Base-by-base conservation (phyloP, 1,140 invertebrate genomes). In the Drosophila punjabiensis region DNA sequence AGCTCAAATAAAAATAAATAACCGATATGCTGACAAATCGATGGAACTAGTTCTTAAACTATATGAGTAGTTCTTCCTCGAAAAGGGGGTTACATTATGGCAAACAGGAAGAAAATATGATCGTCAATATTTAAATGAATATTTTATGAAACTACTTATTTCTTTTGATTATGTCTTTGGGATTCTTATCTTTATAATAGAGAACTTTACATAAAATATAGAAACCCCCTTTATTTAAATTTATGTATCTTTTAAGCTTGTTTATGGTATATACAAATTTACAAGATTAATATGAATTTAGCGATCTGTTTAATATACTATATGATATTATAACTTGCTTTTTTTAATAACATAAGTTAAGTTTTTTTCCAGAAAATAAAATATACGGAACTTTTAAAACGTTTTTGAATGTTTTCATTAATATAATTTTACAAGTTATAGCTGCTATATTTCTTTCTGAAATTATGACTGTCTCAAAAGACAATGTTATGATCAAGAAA, bases 1-100 rank as follows among this genome's bases (percentile, higher is more conserved):
- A 84, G 77, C 69, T 85, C n/a, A 84, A 88, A 89, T 89, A 78
- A 76, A 84, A 79, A 77, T 89, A 81, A 89, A 84, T 76, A 84
- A 79, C 69, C 55, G 62, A 76, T 79, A 69, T 63, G 66, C 69
- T 79, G 77, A 75, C 76, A 83, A 88, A 80, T 84, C 48, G 69
- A 39, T 79, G 70, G 76, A 88, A 77, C 83, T 75, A 82, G 83
- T 71, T 79, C 63, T 66, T 30, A 52, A 50, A 41, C 41, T 30
- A 68, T 33, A 14, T 32, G 20, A 32, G 18, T 28, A 30, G 30
- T 52, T 55, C 30, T 14, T 52, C 16, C 10, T 32, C 3, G 0
- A 37, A 39, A 32, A 37, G 18, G n/a, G 28, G 28, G 28, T 43
- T 56, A 30, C 53, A 37, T 30, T 47, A 39, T 11, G 3, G 9